Base-by-base conservation (phyloP, 2,113 vertebrate species). In the Petrocephalus zakoni region DNA sequence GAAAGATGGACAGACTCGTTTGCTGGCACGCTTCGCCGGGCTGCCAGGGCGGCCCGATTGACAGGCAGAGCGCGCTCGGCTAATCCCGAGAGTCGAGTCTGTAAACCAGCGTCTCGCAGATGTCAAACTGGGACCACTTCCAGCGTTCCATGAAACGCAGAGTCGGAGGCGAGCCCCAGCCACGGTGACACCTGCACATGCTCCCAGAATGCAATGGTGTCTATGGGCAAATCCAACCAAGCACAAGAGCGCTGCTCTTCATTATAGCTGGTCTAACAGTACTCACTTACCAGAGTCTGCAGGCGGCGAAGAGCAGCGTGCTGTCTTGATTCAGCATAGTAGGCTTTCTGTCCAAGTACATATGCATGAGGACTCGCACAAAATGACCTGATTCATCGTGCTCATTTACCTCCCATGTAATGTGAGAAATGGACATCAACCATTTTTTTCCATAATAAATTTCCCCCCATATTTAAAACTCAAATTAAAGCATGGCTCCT, bases 391-490 rank as follows among this genome's bases (percentile, higher is more conserved):
- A 42, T 46, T 68, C 90, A 87, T 61, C 89, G 89, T 75, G 53
- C 87, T 56, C 87, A 93, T 92, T 92, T 88, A 92, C 92, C 91
- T 91, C 91, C 61, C 19, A 91, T 90, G 92, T 92, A 90, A 92
- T 92, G 90, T 10, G 15, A 61, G 22, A 72, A 19, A 46, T 53
- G 49, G 29, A 68, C n/a, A n/a, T 49, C 53, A 37, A n/a, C 11
- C 5, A 25, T 78, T 78, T 78, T 78, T 75, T 78, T 81, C 37
- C 17, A 78, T 78, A 88, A 88, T 81, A 51, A 81, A 81, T n/a
- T 88, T 22, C 1, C 51, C 87, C 49, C 52, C 52, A 75, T 47
- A 49, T 87, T 68, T 46, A 72, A 42, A 55, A 4, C 53, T 49
- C 51, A 46, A 82, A 88, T 82, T 7, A 15, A 34, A 82, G 29